These are phyloP conservation scores for Carcinoscorpius rotundicauda DNA, from an alignment of 1,140 invertebrate species.

Conservation along the genomic window DNA sequence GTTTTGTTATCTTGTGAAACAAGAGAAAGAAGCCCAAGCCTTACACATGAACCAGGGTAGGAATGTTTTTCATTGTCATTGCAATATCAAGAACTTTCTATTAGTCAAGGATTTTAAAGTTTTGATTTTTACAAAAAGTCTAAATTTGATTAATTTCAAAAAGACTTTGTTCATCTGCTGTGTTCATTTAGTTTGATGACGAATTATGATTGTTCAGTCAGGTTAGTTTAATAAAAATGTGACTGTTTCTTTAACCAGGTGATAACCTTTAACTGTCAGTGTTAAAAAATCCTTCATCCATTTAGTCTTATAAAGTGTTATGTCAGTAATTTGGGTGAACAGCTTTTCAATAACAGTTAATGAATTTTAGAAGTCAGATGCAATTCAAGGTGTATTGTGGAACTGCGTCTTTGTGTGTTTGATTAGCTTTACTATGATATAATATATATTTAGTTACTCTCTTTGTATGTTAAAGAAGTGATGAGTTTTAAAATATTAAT, in stretches of 20 bases:
- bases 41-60: slow-evolving; percentile 52
- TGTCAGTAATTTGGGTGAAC: no score
- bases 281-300: no score
- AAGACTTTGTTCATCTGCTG: background rate
- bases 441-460: no score
- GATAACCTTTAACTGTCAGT: no score
- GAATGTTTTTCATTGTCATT: background rate
- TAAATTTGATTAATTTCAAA: background rate
- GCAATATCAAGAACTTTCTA: background rate
- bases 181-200: background rate
- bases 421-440: no score
- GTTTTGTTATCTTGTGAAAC: slow-evolving; percentile 84
- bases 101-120: background rate
- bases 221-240: background rate
- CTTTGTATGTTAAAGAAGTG: no score
- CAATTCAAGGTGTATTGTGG: no score
- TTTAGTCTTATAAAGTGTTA: no score
- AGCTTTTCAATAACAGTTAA: no score
- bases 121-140: background rate
- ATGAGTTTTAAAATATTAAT: background rate
- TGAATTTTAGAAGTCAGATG: no score
- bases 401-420: no score
- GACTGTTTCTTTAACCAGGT: background rate
- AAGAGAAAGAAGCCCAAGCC: slow-evolving; percentile 70
- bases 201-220: background rate